Conservation (phyloP, 2,888 invertebrate genomes). For the Pachydiplax longipennis region DNA sequence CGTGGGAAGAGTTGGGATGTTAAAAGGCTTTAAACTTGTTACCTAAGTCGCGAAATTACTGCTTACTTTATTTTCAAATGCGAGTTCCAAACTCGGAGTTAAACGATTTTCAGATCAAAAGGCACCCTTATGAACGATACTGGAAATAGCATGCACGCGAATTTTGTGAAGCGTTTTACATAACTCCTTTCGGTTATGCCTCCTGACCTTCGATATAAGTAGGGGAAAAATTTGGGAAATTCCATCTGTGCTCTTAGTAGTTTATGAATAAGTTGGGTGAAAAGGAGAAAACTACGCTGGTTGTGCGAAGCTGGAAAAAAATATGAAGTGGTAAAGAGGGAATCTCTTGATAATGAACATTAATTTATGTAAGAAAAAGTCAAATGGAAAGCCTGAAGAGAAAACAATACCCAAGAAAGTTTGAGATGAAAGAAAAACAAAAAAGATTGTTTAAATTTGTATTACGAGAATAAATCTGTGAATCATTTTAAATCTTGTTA, state of each 20-base stretch:
- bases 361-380: no score
- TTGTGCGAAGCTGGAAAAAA: not conserved
- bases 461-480: no score
- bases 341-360: no score
- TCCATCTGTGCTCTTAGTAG: no score
- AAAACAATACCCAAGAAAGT: not conserved
- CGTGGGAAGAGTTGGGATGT: not conserved
- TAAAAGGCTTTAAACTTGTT: conserved; percentile 42
- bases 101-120: conserved; percentile 16
- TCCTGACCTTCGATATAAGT: not conserved
- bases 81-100: not conserved
- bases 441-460: no score
- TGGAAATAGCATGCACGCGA: not conserved
- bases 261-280: not conserved
- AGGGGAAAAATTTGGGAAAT: not conserved
- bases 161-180: not conserved
- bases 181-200: not conserved
- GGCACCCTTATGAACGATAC: not conserved
- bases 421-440: not conserved
- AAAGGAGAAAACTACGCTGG: not conserved
- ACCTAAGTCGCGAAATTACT: conserved; percentile 25
- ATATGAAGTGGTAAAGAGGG: not conserved
- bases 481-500: no score
- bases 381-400: not conserved
- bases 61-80: conserved; percentile 36